A percentile compares a stretch with the other conserved stretches of the same genome.
Evolutionary conservation across 2,797 vertebrate species (phyloP).

Genomic region (Morelia viridis): DNA sequence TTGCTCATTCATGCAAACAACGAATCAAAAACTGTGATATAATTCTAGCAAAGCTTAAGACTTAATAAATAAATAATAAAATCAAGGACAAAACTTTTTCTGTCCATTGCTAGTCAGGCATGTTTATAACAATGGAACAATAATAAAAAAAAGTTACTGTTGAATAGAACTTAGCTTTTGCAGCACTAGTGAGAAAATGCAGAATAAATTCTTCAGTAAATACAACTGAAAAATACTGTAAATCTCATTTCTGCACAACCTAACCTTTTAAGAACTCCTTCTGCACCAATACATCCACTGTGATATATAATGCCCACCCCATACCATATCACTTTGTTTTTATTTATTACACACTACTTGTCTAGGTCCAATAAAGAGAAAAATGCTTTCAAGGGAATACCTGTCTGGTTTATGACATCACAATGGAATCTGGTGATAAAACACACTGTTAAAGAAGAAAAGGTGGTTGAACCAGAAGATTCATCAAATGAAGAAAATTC

Average conservation of each 20-base stretch:
- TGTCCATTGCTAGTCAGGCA: background rate
- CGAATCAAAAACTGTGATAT: background rate
- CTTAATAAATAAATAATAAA: background rate
- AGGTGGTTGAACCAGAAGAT: slow-evolving; percentile 39
- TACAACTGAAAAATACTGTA: slow-evolving; percentile 34
- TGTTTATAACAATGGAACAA: background rate
- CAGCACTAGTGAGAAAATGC: slow-evolving; percentile 31
- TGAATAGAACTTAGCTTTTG: background rate
- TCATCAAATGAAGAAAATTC: slow-evolving; percentile 52
- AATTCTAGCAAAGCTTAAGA: background rate
- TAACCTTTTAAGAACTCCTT: slow-evolving; percentile 12
- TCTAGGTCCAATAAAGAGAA: slow-evolving; percentile 9
- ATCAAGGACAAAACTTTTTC: background rate
- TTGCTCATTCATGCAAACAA: background rate
- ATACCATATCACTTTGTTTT: background rate
- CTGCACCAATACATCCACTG: background rate
- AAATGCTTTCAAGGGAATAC: slow-evolving; percentile 11
- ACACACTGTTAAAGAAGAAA: slow-evolving; percentile 27
- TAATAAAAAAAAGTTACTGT: background rate
- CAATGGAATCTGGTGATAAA: slow-evolving; percentile 42
- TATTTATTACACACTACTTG: background rate
- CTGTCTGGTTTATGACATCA: slow-evolving; percentile 55
- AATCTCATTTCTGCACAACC: background rate
- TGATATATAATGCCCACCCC: background rate
- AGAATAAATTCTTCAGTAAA: slow-evolving; percentile 35